Evolutionary conservation across 2,113 vertebrate genomes (phyloP).

Genomic region (Brachyistius frenatus): DNA sequence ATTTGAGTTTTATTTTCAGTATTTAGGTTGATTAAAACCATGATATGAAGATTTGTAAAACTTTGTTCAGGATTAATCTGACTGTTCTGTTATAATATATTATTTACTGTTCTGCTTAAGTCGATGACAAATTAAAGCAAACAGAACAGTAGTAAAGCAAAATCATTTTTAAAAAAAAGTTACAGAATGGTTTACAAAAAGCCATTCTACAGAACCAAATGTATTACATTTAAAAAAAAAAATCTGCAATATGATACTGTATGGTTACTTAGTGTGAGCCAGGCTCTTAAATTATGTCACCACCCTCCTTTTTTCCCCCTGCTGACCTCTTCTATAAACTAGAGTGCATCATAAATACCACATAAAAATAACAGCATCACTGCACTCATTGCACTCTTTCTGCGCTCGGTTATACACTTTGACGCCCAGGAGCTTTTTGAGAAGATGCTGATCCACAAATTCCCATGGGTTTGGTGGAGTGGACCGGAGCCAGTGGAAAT

Average conservation of each 20-base stretch:
- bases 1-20: too few relatives aligned
- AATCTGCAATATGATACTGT: background rate
- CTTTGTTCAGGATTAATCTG: too few relatives aligned
- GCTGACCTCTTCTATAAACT: conserved; percentile 31
- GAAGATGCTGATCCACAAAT: conserved; percentile 81
- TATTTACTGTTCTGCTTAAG: too few relatives aligned
- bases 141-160: too few relatives aligned
- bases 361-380: conserved; percentile 42
- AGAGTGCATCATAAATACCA: conserved; percentile 48
- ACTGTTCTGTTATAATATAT: too few relatives aligned
- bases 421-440: conserved; percentile 72
- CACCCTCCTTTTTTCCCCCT: background rate
- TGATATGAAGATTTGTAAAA: too few relatives aligned
- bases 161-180: too few relatives aligned
- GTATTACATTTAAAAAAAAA: background rate
- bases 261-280: conserved; percentile 14
- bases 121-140: too few relatives aligned
- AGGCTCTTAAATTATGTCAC: conserved; percentile 21
- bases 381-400: conserved; percentile 55
- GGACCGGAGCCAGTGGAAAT: conserved; percentile 78
- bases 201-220: background rate
- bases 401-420: conserved; percentile 41
- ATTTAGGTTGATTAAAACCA: too few relatives aligned
- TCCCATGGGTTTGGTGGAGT: conserved; percentile 77
- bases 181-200: background rate